Evolutionary conservation across 1,140 invertebrate species (phyloP).

Genomic region (Lepidurus packardi): DNA sequence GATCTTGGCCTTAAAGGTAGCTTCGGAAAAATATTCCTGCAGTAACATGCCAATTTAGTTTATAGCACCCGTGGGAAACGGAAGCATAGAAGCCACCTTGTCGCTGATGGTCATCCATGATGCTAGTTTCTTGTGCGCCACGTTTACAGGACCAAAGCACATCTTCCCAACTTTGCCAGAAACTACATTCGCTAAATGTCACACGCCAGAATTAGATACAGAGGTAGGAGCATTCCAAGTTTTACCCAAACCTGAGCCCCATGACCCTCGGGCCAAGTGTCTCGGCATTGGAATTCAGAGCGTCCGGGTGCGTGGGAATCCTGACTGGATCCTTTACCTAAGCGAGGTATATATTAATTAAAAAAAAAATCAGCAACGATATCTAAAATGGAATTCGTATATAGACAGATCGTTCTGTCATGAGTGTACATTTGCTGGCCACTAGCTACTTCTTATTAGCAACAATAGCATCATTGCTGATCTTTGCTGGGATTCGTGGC

Average conservation of each 20-base stretch:
- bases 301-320: slow-evolving; percentile 16
- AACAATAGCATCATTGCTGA: slow-evolving; percentile 17
- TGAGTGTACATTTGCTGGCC: slow-evolving; percentile 29
- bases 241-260: not conserved
- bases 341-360: slow-evolving; percentile 9
- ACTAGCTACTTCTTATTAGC: slow-evolving; percentile 28
- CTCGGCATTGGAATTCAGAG: not conserved
- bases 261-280: not conserved
- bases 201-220: not conserved
- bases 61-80: slow-evolving; percentile 13
- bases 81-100: not conserved
- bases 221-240: not conserved
- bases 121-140: slow-evolving; percentile 5
- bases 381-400: not conserved
- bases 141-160: not conserved
- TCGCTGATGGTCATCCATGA: slow-evolving; percentile 15
- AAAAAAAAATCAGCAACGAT: not conserved
- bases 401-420: not conserved
- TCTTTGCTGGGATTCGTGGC: slow-evolving; percentile 27
- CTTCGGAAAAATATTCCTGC: slow-evolving; percentile 19
- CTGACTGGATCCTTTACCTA: slow-evolving; percentile 22
- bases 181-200: not conserved
- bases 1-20: slow-evolving; percentile 13
- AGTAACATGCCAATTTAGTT: not conserved
- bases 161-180: not conserved